Conservation (phyloP, 2,888 invertebrate species). For the Xylota sylvarum region DNA sequence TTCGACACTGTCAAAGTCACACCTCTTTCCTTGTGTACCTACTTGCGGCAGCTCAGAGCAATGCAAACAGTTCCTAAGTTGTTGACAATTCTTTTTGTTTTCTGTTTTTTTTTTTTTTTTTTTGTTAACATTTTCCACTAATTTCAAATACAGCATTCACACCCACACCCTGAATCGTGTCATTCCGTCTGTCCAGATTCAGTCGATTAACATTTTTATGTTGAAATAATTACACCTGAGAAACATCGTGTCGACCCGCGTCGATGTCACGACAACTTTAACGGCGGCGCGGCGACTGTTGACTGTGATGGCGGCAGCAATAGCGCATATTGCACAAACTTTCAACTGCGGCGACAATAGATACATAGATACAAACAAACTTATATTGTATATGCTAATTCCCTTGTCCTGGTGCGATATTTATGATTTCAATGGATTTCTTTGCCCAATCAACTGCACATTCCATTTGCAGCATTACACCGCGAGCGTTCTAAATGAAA, state of each 20-base stretch:
- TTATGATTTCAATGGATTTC: conserved; percentile 66
- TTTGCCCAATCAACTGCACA: conserved; percentile 64
- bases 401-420: conserved; percentile 68
- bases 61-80: conserved; percentile 46
- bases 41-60: conserved; percentile 27
- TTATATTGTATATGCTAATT: conserved; percentile 51
- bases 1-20: conserved; percentile 69
- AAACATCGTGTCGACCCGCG: conserved; percentile 68
- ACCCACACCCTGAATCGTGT: conserved; percentile 76
- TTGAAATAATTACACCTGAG: conserved; percentile 77
- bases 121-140: conserved; percentile 59
- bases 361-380: conserved; percentile 16
- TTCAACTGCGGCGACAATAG: conserved; percentile 44
- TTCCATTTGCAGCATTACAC: conserved; percentile 50
- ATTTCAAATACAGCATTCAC: conserved; percentile 73
- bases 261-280: conserved; percentile 47
- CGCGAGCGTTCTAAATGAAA: conserved; percentile 3
- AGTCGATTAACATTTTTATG: conserved; percentile 77
- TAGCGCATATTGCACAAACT: conserved; percentile 69
- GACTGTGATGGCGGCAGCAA: conserved; percentile 9
- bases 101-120: conserved; percentile 11
- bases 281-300: background rate
- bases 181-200: conserved; percentile 74
- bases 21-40: conserved; percentile 63
- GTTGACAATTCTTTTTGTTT: conserved; percentile 9